Conservation (phyloP, 2,113 vertebrate genomes). For the Rhinolophus ferrumequinum region DNA sequence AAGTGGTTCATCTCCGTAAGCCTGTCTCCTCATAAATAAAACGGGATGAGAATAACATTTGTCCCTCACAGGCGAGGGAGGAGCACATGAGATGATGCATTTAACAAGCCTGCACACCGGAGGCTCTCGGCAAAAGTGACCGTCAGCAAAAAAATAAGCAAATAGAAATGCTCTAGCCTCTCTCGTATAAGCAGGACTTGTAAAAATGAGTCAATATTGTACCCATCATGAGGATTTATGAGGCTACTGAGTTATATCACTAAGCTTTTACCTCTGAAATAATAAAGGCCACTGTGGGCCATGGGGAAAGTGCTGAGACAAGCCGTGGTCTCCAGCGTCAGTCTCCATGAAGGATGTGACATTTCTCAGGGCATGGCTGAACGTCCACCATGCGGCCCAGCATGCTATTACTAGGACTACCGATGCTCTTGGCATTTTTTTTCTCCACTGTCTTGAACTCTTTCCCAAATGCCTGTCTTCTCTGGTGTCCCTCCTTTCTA, state of each 20-base stretch:
- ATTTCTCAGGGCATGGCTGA: not conserved
- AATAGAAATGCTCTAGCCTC: fast-evolving
- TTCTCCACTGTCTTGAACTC: not conserved
- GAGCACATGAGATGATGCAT: not conserved
- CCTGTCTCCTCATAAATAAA: not conserved
- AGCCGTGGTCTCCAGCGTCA: not conserved
- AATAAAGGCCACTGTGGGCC: not conserved
- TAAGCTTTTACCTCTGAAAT: not conserved
- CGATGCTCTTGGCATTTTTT: not conserved
- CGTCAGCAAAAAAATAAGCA: not conserved
- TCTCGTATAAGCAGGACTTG: not conserved
- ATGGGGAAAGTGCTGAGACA: not conserved
- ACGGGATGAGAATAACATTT: too few relatives aligned
- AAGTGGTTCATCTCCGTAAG: not conserved
- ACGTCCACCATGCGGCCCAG: not conserved
- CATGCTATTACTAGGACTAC: not conserved
- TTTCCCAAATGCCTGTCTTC: not conserved
- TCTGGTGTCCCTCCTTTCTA: not conserved
- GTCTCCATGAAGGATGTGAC: not conserved
- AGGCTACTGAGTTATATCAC: not conserved
- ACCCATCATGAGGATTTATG: not conserved
- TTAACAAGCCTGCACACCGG: not conserved
- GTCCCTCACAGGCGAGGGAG: not conserved
- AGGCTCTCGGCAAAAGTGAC: not conserved
- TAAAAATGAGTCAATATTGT: not conserved